phyloP scores from a whole-genome alignment of 2,797 vertebrate genomes.

The Coccyzus lansbergi region DNA sequence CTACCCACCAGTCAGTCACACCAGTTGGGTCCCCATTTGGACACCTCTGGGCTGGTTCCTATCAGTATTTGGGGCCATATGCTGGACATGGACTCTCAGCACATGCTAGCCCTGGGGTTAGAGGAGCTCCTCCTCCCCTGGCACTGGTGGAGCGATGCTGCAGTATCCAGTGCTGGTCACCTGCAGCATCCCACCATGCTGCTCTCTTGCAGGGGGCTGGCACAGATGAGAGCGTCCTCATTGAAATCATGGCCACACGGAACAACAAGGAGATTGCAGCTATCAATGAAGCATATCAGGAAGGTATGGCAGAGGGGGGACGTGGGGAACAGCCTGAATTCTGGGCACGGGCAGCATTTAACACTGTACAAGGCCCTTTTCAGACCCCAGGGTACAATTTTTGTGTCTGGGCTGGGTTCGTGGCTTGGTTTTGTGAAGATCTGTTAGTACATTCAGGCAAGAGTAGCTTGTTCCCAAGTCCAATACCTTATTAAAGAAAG shows the following conservation, averaged over 20 bases:
- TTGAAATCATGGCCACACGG: slow-evolving; percentile 92
- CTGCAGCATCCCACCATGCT: background rate
- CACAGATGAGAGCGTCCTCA: slow-evolving; percentile 92
- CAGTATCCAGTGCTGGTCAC: background rate
- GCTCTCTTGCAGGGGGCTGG: slow-evolving; percentile 85
- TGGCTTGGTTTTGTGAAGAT: background rate
- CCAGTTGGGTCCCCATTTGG: background rate
- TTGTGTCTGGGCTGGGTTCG: background rate
- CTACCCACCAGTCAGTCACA: background rate
- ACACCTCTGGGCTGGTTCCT: background rate
- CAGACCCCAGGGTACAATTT: background rate
- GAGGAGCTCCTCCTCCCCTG: background rate
- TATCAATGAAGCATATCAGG: slow-evolving; percentile 87
- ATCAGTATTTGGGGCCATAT: background rate
- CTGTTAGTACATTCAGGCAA: background rate
- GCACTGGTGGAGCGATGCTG: background rate
- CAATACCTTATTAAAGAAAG: background rate
- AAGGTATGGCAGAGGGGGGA: slow-evolving; percentile 74
- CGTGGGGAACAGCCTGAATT: fast-evolving
- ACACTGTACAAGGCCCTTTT: background rate
- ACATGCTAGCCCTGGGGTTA: background rate
- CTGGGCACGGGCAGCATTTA: fast-evolving
- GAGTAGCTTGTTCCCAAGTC: background rate
- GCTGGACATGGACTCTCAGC: background rate
- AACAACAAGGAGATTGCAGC: slow-evolving; percentile 88